These are phyloP conservation scores for Scytalopus superciliaris DNA, from an alignment of 2,113 vertebrate genomes.

Conservation along the genomic window DNA sequence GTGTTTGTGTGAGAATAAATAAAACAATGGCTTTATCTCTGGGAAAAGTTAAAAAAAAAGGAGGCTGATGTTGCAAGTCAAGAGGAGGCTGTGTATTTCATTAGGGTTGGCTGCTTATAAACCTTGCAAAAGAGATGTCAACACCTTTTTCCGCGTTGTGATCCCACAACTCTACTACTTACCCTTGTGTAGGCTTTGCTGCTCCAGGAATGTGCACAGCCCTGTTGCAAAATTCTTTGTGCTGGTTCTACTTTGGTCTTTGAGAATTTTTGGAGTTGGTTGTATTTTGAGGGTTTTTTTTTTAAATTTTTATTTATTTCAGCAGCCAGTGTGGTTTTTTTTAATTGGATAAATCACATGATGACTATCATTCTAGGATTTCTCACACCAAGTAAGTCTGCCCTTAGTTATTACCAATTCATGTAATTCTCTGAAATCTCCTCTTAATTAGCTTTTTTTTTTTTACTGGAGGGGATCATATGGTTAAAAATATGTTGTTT, in stretches of 20 bases:
- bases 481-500: background rate
- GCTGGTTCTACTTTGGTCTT: background rate
- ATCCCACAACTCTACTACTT: background rate
- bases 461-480: background rate
- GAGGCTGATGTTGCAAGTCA: background rate
- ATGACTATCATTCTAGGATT: background rate
- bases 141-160: background rate
- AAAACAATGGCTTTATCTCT: conserved; percentile 5
- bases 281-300: too few relatives aligned
- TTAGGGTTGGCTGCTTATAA: background rate
- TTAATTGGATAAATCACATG: background rate
- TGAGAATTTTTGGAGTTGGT: background rate
- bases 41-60: background rate
- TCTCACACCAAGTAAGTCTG: background rate
- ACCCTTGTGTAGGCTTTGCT: background rate
- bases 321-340: background rate
- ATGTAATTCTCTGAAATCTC: background rate
- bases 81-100: background rate
- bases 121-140: background rate
- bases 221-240: background rate
- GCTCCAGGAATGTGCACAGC: background rate
- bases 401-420: background rate
- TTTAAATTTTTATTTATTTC: background rate
- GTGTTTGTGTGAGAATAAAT: background rate
- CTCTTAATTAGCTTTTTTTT: background rate